phyloP scores from a whole-genome alignment of 2,888 invertebrate species.

The Lampropteryx suffumata region DNA sequence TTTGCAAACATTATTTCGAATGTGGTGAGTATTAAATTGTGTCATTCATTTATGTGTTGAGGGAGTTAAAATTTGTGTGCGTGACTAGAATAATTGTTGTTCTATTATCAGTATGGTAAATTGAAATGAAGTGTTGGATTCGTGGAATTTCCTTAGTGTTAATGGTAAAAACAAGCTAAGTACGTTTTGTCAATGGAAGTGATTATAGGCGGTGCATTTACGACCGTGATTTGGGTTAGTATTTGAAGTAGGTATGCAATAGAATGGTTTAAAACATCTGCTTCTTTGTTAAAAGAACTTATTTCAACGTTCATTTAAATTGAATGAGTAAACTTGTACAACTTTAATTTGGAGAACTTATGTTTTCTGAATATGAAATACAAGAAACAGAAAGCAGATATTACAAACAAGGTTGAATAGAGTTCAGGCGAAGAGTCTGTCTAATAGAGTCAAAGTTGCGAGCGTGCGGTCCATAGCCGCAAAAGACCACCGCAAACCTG shows the following conservation, averaged over 20 bases:
- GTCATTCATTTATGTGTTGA: constrained; percentile 55
- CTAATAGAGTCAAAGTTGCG: constrained; percentile 81
- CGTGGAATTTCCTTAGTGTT: constrained; percentile 78
- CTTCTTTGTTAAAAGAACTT: constrained; percentile 26
- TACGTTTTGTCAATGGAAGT: constrained; percentile 68
- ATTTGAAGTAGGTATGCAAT: constrained; percentile 70
- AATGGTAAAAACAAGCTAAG: constrained; percentile 65
- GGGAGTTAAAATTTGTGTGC: constrained; percentile 54
- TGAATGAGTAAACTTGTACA: neutral
- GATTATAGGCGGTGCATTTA: constrained; percentile 76
- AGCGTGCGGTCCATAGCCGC: constrained; percentile 80
- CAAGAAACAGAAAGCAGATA: constrained; percentile 57
- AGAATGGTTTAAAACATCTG: constrained; percentile 68
- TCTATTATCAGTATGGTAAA: constrained; percentile 38
- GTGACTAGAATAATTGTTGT: constrained; percentile 43
- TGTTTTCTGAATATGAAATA: no score
- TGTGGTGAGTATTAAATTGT: constrained; percentile 46
- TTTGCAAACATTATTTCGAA: constrained; percentile 53
- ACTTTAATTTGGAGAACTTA: neutral
- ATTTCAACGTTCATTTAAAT: neutral
- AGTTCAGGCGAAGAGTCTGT: constrained; percentile 77
- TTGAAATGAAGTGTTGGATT: constrained; percentile 64
- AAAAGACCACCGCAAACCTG: constrained; percentile 90
- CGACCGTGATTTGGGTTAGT: constrained; percentile 75
- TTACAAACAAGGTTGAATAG: constrained; percentile 66